Base-by-base conservation (phyloP, 2,113 vertebrate species). In the Gasterosteus nipponicus region DNA sequence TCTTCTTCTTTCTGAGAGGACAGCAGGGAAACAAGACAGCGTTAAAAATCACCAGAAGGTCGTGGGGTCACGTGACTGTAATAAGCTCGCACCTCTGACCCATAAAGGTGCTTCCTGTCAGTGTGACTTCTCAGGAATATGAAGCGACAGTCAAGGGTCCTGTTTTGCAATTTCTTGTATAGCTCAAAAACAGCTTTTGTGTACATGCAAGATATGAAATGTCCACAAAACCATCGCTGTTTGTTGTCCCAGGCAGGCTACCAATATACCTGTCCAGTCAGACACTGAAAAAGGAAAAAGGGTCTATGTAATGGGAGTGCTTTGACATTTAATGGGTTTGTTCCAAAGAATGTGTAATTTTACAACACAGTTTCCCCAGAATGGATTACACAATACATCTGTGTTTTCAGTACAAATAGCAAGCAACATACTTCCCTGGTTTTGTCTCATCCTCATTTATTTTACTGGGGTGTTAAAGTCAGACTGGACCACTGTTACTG, bases 1-100 rank as follows among this genome's bases (percentile, higher is more conserved):
- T 95, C 85, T 95, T 95, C 87, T 94, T 95, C 84, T 93, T 94
- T 82, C 94, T 95, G 61, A 39, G 14, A 81, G 5, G 44, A 63
- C 10, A 9, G 56, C 33, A 59, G 56, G 31, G 22, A 57, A 2
- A 71, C 22, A 31, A 56, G 31, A 33, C 15, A 3, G 0, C 42
- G 42, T 10, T 0, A 12, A 56, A 12, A 3, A 60, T 31, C 7
- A 10, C 8, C 12, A 12, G 26, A 46, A 47, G 42, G 18, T 42
- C 3, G 33, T 5, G 5, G 46, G 16, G 51, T 58, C 53, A 39
- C 31, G 19, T 33, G 46, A 64, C 57, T 11, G 7, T 15, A 61
- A 47, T 10, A 8, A 5, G 22, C 33, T 11, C 16, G 8, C 1
- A 42, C 47, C 19, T 73, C 47, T 47, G 3, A 75, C 31, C 16